Evolutionary conservation across 2,797 vertebrate species (phyloP).

Genomic region (Eospalax fontanierii): DNA sequence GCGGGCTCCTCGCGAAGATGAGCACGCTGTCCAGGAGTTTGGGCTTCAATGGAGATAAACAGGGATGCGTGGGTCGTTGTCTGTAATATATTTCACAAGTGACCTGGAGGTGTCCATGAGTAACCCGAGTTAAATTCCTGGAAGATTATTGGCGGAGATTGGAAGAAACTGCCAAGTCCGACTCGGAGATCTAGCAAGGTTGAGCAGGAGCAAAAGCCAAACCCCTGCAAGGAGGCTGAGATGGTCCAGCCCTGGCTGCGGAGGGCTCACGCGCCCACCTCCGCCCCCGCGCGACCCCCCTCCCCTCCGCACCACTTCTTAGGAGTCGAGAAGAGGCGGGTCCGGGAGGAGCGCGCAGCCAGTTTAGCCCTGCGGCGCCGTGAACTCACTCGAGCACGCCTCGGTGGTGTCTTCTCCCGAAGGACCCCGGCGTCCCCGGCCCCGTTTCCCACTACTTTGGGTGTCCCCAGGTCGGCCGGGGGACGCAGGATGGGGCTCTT

Average conservation of each 20-base stretch:
- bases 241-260: neutral
- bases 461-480: neutral
- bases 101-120: slow-evolving; percentile 16
- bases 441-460: neutral
- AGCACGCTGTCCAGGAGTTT: neutral
- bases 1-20: neutral
- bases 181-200: neutral
- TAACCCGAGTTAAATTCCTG: neutral
- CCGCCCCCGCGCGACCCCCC: too few relatives aligned
- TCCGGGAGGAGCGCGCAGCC: too few relatives aligned
- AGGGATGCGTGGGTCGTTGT: neutral
- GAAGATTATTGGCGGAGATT: neutral
- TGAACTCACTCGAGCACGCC: neutral
- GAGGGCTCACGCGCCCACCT: too few relatives aligned
- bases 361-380: neutral
- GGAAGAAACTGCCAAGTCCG: neutral
- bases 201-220: neutral
- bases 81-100: neutral
- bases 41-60: neutral
- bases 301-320: neutral
- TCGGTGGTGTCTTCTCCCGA: neutral
- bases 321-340: neutral
- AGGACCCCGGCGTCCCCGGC: neutral
- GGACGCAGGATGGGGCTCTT: too few relatives aligned
- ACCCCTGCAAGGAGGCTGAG: neutral